Evolutionary conservation across 2,888 invertebrate genomes (phyloP).

Genomic region (Loripinus fragilis): DNA sequence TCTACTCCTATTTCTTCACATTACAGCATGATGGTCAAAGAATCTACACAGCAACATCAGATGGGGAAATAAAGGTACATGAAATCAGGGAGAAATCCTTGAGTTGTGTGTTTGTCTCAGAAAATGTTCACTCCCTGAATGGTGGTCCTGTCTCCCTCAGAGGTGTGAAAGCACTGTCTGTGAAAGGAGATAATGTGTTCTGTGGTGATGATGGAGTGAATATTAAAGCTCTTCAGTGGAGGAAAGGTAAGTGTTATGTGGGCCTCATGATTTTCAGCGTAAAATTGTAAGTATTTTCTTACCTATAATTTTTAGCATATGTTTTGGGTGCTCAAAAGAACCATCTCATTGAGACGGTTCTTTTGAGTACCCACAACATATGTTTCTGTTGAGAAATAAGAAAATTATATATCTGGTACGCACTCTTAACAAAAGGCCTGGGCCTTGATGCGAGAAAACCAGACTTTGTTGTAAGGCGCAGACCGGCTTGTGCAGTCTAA

Average conservation of each 20-base stretch:
- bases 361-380: too few relatives aligned
- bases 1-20: background rate
- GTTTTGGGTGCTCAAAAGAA: too few relatives aligned
- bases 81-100: conserved; percentile 67
- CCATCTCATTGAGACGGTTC: too few relatives aligned
- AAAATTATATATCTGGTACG: too few relatives aligned
- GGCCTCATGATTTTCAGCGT: too few relatives aligned
- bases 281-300: too few relatives aligned
- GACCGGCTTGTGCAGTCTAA: too few relatives aligned
- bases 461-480: too few relatives aligned
- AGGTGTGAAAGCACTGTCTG: conserved; percentile 67
- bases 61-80: conserved; percentile 76
- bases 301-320: too few relatives aligned
- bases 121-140: conserved; percentile 62
- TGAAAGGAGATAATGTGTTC: conserved; percentile 60
- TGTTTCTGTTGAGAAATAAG: too few relatives aligned
- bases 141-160: conserved; percentile 60
- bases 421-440: too few relatives aligned
- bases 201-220: conserved; percentile 80
- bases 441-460: too few relatives aligned
- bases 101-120: conserved; percentile 74
- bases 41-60: conserved; percentile 55
- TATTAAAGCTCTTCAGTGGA: conserved; percentile 79
- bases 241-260: conserved; percentile 75
- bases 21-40: conserved; percentile 66